Evolutionary conservation across 2,888 invertebrate species (phyloP).

Genomic region (Epinotia nisella): DNA sequence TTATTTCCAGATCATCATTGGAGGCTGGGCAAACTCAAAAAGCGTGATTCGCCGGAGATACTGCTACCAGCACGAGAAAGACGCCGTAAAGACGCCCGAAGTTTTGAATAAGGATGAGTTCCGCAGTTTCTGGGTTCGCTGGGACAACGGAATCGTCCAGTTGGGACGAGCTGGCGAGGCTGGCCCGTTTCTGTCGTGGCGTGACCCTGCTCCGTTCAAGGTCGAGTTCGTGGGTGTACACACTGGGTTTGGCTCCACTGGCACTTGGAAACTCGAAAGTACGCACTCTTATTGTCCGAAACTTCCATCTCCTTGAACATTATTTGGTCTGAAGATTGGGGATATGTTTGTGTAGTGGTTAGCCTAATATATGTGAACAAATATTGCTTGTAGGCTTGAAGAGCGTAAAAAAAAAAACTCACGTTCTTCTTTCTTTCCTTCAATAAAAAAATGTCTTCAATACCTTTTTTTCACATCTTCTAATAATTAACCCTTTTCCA

Average conservation of each 20-base stretch:
- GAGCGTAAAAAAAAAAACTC: background rate
- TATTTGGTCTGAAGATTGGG: background rate
- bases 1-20: constrained; percentile 16
- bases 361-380: background rate
- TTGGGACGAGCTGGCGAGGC: background rate
- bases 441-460: background rate
- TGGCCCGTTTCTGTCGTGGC: constrained; percentile 14
- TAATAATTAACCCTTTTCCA: too few relatives aligned
- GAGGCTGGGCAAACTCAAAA: constrained; percentile 18
- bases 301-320: background rate
- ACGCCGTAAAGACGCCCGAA: background rate
- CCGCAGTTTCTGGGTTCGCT: constrained; percentile 15
- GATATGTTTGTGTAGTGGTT: too few relatives aligned
- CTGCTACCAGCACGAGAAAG: constrained; percentile 5
- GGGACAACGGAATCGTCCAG: constrained; percentile 14
- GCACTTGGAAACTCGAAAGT: constrained; percentile 15
- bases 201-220: constrained; percentile 13
- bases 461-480: too few relatives aligned
- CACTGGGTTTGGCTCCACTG: constrained; percentile 19
- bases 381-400: background rate
- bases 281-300: background rate
- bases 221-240: constrained; percentile 14
- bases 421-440: background rate
- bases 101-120: constrained; percentile 6
- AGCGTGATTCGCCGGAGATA: constrained; percentile 13